Conservation (phyloP, 2,888 invertebrate species). For the Andrena minutula region DNA sequence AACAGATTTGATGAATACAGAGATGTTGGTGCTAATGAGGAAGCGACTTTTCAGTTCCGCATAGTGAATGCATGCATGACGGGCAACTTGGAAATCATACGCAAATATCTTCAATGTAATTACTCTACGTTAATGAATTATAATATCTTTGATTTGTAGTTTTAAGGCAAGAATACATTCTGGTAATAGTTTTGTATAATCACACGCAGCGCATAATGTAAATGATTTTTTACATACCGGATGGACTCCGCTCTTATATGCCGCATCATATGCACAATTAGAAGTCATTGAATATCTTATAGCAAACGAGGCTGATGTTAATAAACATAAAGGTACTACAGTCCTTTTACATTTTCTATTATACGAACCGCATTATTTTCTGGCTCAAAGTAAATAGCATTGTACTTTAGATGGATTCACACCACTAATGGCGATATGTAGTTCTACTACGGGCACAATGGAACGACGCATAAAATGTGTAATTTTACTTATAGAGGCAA, state of each 20-base stretch:
- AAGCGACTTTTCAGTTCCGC: slow-evolving; percentile 59
- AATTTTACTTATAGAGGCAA: slow-evolving; percentile 86
- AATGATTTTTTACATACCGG: slow-evolving; percentile 86
- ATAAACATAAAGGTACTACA: slow-evolving; percentile 81
- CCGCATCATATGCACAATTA: slow-evolving; percentile 87
- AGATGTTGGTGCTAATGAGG: slow-evolving; percentile 40
- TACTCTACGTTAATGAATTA: slow-evolving; percentile 19
- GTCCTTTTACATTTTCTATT: background rate
- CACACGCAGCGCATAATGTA: slow-evolving; percentile 78
- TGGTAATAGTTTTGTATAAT: slow-evolving; percentile 13
- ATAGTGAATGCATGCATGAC: slow-evolving; percentile 76
- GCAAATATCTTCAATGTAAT: slow-evolving; percentile 75
- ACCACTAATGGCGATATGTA: slow-evolving; percentile 88
- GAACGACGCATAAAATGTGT: slow-evolving; percentile 85
- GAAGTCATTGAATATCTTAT: slow-evolving; percentile 86
- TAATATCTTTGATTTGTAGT: slow-evolving; percentile 1
- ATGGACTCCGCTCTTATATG: slow-evolving; percentile 88
- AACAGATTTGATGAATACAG: background rate
- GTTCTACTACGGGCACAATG: slow-evolving; percentile 85
- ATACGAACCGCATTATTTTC: background rate
- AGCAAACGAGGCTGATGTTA: slow-evolving; percentile 87
- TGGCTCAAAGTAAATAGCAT: slow-evolving; percentile 10
- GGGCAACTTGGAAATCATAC: slow-evolving; percentile 70
- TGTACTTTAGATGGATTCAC: slow-evolving; percentile 87
- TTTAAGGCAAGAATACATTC: background rate